Base-by-base conservation (phyloP, 1,140 invertebrate species). In the Hycleus cichorii region DNA sequence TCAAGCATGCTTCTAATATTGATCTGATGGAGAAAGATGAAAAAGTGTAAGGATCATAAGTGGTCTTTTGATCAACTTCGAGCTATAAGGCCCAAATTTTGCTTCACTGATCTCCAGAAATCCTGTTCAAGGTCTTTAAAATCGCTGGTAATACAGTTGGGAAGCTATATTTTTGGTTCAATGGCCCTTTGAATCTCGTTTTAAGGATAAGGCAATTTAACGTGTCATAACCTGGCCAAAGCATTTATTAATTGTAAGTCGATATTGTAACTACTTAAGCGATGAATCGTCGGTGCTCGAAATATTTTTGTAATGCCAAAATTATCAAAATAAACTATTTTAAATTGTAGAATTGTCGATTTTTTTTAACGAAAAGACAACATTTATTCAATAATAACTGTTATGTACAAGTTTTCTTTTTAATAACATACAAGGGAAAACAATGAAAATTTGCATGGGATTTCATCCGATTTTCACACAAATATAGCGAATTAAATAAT, bases 351-450 rank as follows among this genome's bases (percentile, higher is more conserved):
- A n/a, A 47, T 47, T 50, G 32, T 11, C 39, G 45, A 9, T 39
- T 18, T 26, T 2, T 45, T n/a, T 27, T 59, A 65, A 65, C 64
- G 58, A 65, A 65, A 65, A 65, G 64, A 65, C 64, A 65, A 65
- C 64, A 65, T 65, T 65, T 65, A 65, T 65, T 65, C 57, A 58
- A 51, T 62, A 62, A 52, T 59, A 65, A 60, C 62, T 63, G 59
- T 58, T 65, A 65, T 64, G 57, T 64, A 64, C 63, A 64, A 39
- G 49, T 51, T 60, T 32, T 32, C 0, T 5, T 32, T 5, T 32
- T 32, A 44, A 44, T 44, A 44, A 44, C 43, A 44, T 44, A 24
- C 5, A 12, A 12, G 43, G 9, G 18, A 11, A 44, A 11, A 44
- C n/a, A 24, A 44, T 24, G 18, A 44, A 44, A 24, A 44, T 44